Percentiles rank a stretch among this genome's conserved stretches.
These are phyloP conservation scores for Hylaeus volcanicus DNA, from an alignment of 1,140 invertebrate species.

Conservation along the genomic window DNA sequence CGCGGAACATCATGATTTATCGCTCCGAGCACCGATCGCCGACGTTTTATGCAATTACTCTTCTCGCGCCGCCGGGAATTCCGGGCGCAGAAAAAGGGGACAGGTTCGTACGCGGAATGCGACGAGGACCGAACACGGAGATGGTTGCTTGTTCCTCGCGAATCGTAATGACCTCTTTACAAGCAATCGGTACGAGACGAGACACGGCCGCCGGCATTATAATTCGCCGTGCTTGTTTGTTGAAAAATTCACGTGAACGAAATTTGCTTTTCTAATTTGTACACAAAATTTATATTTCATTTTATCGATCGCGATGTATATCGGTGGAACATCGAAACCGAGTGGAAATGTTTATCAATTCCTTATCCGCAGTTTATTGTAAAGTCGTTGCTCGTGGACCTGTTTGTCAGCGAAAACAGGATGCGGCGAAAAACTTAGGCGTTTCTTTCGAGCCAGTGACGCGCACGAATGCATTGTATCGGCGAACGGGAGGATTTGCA, in stretches of 20 bases:
- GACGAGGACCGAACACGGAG: background rate
- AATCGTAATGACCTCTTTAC: conserved; percentile 23
- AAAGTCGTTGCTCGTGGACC: background rate
- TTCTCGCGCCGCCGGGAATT: background rate
- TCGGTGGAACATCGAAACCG: too few relatives aligned
- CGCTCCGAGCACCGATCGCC: conserved; percentile 37
- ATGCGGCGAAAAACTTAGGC: background rate
- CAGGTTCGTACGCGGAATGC: background rate
- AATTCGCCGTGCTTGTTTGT: conserved; percentile 1
- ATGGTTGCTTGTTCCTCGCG: conserved; percentile 12
- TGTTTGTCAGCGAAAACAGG: background rate
- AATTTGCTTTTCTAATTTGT: too few relatives aligned
- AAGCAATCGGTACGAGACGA: conserved; percentile 1
- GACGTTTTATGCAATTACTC: conserved; percentile 51
- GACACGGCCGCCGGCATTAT: background rate
- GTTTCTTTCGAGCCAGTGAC: background rate
- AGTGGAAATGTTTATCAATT: too few relatives aligned
- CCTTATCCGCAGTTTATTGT: conserved; percentile 17
- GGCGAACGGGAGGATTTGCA: conserved; percentile 39
- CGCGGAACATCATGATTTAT: conserved; percentile 54
- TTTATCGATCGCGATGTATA: too few relatives aligned
- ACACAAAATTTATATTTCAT: too few relatives aligned
- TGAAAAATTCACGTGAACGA: too few relatives aligned
- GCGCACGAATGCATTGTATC: background rate
- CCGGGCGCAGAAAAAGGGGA: background rate